Evolutionary conservation across 2,113 vertebrate species (phyloP).

Genomic region (Elgaria multicarinata): DNA sequence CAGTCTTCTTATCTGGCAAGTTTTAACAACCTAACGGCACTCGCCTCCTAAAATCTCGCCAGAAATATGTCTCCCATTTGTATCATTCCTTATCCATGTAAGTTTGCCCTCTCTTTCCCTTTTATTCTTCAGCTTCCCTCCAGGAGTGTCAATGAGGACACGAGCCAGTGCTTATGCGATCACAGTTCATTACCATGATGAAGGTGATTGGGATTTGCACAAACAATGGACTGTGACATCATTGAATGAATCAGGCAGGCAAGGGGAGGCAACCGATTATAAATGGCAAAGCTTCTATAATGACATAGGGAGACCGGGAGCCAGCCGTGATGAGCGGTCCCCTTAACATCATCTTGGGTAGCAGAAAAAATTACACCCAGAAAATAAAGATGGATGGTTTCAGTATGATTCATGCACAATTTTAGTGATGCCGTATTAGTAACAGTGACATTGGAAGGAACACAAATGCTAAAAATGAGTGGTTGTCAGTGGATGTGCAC

Average conservation of each 20-base stretch:
- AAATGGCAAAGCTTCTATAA: constrained; percentile 41
- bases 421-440: constrained; percentile 37
- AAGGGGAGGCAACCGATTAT: constrained; percentile 39
- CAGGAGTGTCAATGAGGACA: constrained; percentile 10
- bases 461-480: constrained; percentile 18
- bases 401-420: constrained; percentile 22
- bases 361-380: constrained; percentile 20
- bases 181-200: constrained; percentile 48
- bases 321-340: constrained; percentile 26
- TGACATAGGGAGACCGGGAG: not conserved
- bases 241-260: constrained; percentile 1
- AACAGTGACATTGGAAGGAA: constrained; percentile 6
- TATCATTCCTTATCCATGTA: not conserved
- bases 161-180: constrained; percentile 53
- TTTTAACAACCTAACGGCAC: constrained; percentile 44
- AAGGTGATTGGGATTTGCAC: constrained; percentile 51
- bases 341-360: constrained; percentile 24
- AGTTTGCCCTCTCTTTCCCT: constrained; percentile 22
- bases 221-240: constrained; percentile 54
- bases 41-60: constrained; percentile 45
- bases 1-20: not conserved
- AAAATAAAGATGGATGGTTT: constrained; percentile 43
- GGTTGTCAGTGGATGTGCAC: constrained; percentile 34
- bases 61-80: not conserved
- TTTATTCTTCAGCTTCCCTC: not conserved